Base-by-base conservation (phyloP, 2,113 vertebrate genomes). In the Athene cunicularia region DNA sequence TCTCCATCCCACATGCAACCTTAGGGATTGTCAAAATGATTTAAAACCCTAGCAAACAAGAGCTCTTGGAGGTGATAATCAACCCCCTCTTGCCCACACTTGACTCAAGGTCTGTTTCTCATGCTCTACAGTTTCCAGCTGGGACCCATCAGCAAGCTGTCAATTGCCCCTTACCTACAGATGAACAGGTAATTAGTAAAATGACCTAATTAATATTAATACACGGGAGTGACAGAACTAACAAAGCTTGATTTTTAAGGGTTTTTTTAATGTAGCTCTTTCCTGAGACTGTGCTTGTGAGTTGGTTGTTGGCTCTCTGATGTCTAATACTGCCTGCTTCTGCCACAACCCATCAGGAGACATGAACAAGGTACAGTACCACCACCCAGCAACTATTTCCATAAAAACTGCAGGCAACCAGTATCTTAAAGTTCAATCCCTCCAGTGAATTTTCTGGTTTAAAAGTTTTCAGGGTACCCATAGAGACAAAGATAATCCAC, bases 401-500 rank as follows among this genome's bases (percentile, higher is more conserved):
- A 60, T 67, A 82, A 87, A 91, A 88, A 62, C 90, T 53, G 41
- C 19, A 90, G 35, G 27, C 91, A 95, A 96, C 24, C 53, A 66
- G 71, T 50, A 94, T 76, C 81, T 90, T 23, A 52, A 30, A 96
- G 56, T 71, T 85, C 39, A 5, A 60, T 73, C 58, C 60, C 55
- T 86, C 62, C 50, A 70, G 81, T 87, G 75, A 85, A 95, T 96
- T 94, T 96, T 96, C 93, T 52, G 58, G 87, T 94, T 96, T 90
- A 91, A 17, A 91, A 96, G 92, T 96, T 97, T 96, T 93, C 85
- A 85, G 66, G 66, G 96, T 97, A 96, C 85, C 93, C 96, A 97
- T 96, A 96, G 96, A 93, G 96, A 96, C 96, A 82, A 88, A 96
- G 93, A 96, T 96, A 97, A 96, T 96, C 93, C 93, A 95, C 96